Conservation (phyloP, 2,113 vertebrate genomes). For the Nerophis lumbriciformis region DNA sequence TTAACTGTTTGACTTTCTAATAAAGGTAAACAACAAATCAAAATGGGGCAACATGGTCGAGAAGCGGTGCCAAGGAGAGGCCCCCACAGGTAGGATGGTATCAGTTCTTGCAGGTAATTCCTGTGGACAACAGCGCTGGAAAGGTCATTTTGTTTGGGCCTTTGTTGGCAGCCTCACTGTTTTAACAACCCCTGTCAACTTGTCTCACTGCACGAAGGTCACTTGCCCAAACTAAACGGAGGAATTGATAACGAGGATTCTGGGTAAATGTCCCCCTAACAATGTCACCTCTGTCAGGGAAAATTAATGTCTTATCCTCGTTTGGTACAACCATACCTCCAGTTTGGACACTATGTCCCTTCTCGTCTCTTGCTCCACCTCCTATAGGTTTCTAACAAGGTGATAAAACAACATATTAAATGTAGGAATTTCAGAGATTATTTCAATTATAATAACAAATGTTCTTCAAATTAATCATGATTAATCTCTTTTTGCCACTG, state of each 20-base stretch:
- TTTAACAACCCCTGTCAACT: conserved; percentile 2
- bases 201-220: conserved; percentile 1
- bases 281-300: conserved; percentile 2
- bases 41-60: too few relatives aligned
- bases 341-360: not conserved
- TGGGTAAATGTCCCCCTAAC: not conserved
- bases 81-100: not conserved
- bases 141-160: not conserved
- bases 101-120: not conserved
- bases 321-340: not conserved
- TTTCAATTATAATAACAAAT: too few relatives aligned
- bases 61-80: too few relatives aligned
- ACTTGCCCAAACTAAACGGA: conserved; percentile 1
- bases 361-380: too few relatives aligned
- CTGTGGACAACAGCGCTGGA: not conserved
- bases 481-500: too few relatives aligned
- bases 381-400: too few relatives aligned
- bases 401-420: too few relatives aligned
- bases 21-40: too few relatives aligned
- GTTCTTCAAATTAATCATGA: too few relatives aligned
- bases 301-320: not conserved
- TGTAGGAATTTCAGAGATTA: too few relatives aligned
- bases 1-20: too few relatives aligned
- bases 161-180: conserved; percentile 1
- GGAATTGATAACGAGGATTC: not conserved